Percentiles rank a stretch among this genome's conserved stretches.
These are phyloP conservation scores for Recurvirostra avosetta DNA, from an alignment of 2,113 vertebrate genomes.

Conservation along the genomic window DNA sequence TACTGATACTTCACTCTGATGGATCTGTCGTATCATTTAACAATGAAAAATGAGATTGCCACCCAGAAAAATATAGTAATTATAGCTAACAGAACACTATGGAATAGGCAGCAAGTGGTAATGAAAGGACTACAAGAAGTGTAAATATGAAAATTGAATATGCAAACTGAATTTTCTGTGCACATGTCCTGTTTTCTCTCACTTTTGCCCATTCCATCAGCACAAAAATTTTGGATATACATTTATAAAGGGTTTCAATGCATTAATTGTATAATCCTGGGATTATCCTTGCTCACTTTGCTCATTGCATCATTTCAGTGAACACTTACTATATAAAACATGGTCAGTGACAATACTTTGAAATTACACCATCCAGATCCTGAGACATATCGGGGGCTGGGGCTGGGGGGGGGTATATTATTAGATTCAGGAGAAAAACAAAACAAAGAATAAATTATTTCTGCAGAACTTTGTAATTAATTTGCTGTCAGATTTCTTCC, in stretches of 20 bases:
- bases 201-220: background rate
- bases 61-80: background rate
- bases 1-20: background rate
- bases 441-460: background rate
- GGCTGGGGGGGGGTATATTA: fast-evolving
- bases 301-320: background rate
- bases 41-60: background rate
- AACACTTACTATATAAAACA: background rate
- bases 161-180: background rate
- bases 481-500: background rate
- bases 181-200: background rate
- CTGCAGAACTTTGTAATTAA: background rate
- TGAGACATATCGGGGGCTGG: too few species aligned
- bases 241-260: background rate
- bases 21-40: background rate
- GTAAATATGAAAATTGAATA: background rate
- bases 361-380: background rate
- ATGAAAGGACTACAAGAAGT: background rate
- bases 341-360: background rate
- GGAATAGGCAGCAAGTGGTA: background rate
- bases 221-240: background rate
- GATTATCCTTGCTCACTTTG: background rate
- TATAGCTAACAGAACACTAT: background rate
- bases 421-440: background rate
- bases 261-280: background rate